A percentile compares a stretch with the other conserved stretches of the same genome.
These are phyloP conservation scores for Onychomys torridus DNA, from an alignment of 2,797 vertebrate genomes.

Conservation along the genomic window DNA sequence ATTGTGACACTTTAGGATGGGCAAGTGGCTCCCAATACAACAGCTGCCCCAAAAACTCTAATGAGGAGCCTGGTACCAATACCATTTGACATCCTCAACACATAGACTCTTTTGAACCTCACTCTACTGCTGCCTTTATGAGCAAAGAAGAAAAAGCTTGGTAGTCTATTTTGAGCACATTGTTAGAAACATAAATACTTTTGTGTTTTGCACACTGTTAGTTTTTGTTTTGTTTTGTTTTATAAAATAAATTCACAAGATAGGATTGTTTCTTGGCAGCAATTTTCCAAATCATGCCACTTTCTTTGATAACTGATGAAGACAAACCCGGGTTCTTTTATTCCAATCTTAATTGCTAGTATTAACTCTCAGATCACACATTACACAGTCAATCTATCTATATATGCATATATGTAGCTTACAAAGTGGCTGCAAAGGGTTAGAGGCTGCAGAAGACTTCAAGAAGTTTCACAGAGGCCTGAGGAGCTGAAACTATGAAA, in stretches of 20 bases:
- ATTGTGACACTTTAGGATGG: not conserved
- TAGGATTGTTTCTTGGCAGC: not conserved
- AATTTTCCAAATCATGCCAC: not conserved
- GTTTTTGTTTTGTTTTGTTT: not conserved
- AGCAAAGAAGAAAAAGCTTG: not conserved
- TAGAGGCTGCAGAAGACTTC: not conserved
- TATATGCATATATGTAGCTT: not conserved
- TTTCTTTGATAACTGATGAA: not conserved
- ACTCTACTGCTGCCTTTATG: not conserved
- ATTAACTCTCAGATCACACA: not conserved
- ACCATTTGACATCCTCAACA: not conserved
- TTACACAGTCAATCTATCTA: not conserved
- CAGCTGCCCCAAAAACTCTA: not conserved
- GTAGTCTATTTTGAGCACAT: not conserved
- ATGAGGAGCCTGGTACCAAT: not conserved
- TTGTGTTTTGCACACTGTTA: not conserved
- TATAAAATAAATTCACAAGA: not conserved
- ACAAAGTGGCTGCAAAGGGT: not conserved
- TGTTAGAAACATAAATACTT: not conserved
- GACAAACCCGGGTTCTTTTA: not conserved
- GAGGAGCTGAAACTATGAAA: not conserved
- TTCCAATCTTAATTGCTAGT: not conserved
- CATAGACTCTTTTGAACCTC: not conserved
- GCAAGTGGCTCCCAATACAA: not conserved
- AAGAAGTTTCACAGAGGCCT: not conserved